A percentile compares a stretch with the other conserved stretches of the same genome.
Evolutionary conservation across 1,140 invertebrate genomes (phyloP).

Genomic region (Galendromus occidentalis): DNA sequence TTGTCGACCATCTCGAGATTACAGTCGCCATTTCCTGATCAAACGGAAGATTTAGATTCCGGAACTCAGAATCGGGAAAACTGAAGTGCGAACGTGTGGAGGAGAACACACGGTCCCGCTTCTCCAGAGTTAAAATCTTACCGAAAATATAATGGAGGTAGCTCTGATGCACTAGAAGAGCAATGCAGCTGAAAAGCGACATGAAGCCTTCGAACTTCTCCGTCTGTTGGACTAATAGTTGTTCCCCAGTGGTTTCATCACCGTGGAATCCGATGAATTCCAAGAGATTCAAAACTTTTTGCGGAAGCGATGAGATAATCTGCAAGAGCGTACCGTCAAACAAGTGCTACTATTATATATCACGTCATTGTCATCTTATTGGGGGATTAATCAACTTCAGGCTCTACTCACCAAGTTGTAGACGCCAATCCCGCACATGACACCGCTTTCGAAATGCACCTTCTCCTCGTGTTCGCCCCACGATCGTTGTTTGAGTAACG

Average conservation of each 20-base stretch:
- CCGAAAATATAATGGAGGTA: constrained; percentile 10
- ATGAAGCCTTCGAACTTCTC: neutral
- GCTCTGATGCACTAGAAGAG: neutral
- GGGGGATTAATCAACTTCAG: too few species aligned
- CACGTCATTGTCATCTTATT: too few species aligned
- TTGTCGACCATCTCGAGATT: neutral
- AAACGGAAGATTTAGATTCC: neutral
- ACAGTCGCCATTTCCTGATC: neutral
- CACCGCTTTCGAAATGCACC: constrained; percentile 3
- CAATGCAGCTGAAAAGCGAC: neutral
- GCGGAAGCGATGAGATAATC: neutral
- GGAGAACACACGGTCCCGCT: too few species aligned
- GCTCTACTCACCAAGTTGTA: neutral
- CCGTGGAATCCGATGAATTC: constrained; percentile 7
- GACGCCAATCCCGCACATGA: neutral
- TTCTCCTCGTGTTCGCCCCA: neutral
- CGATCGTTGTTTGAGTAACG: neutral
- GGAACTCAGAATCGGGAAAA: too few species aligned
- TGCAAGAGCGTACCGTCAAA: neutral
- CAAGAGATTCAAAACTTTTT: neutral
- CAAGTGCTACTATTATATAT: too few species aligned
- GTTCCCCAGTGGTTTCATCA: neutral
- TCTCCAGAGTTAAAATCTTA: neutral
- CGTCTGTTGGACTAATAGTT: neutral
- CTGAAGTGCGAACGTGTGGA: too few species aligned